These are phyloP conservation scores for Nematolebias whitei DNA, from an alignment of 2,113 vertebrate species.

Conservation along the genomic window DNA sequence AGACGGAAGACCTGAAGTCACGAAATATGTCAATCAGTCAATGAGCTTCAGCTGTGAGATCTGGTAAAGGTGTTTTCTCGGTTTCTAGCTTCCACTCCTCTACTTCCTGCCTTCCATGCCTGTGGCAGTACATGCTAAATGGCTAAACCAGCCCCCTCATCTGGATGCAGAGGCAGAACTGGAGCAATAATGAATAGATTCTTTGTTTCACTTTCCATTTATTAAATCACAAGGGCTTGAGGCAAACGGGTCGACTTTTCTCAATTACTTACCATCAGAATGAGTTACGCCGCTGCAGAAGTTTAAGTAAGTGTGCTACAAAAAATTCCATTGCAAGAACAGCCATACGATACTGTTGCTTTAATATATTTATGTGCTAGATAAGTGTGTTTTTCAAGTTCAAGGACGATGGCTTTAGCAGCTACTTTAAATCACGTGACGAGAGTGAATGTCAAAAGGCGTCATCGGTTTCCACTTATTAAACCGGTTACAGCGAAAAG, in stretches of 20 bases:
- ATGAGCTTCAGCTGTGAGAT: slow-evolving; percentile 68
- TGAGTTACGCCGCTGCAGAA: slow-evolving; percentile 40
- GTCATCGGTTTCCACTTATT: not conserved
- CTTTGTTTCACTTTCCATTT: slow-evolving; percentile 66
- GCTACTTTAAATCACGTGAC: slow-evolving; percentile 35
- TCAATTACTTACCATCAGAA: slow-evolving; percentile 46
- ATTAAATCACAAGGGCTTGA: slow-evolving; percentile 63
- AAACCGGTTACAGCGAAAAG: slow-evolving; percentile 1
- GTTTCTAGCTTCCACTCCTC: slow-evolving; percentile 41
- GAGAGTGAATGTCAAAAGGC: slow-evolving; percentile 7
- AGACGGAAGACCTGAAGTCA: slow-evolving; percentile 37
- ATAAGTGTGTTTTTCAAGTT: slow-evolving; percentile 40
- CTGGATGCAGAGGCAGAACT: slow-evolving; percentile 68
- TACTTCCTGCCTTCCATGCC: slow-evolving; percentile 60
- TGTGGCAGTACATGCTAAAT: slow-evolving; percentile 67
- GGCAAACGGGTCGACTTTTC: slow-evolving; percentile 36
- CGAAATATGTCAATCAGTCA: slow-evolving; percentile 48
- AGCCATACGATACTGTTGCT: slow-evolving; percentile 54
- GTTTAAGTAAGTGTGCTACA: slow-evolving; percentile 33
- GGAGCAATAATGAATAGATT: slow-evolving; percentile 66
- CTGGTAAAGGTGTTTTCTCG: slow-evolving; percentile 59
- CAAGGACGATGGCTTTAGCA: slow-evolving; percentile 39
- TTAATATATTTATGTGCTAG: slow-evolving; percentile 49
- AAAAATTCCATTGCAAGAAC: slow-evolving; percentile 24
- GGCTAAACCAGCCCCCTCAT: slow-evolving; percentile 68